These are phyloP conservation scores for Rhynchophorus ferrugineus DNA, from an alignment of 1,140 invertebrate species.

Conservation along the genomic window DNA sequence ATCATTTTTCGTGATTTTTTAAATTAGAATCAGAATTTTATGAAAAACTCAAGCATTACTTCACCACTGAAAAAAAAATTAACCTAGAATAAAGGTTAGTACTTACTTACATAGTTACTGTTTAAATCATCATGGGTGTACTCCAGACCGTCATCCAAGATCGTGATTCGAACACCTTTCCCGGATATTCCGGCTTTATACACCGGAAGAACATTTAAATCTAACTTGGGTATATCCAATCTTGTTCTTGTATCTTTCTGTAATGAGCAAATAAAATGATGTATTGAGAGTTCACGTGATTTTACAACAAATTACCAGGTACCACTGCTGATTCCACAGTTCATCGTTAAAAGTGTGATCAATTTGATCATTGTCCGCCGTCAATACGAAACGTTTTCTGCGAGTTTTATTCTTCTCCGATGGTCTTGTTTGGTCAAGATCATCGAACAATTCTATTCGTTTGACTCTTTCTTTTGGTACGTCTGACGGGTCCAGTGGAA, in stretches of 20 bases:
- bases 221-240: conserved; percentile 54
- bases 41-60: too few species aligned
- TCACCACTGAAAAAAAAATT: too few species aligned
- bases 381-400: conserved; percentile 4
- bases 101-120: conserved; percentile 67
- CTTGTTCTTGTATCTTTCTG: conserved; percentile 58
- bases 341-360: conserved; percentile 68
- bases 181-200: conserved; percentile 76
- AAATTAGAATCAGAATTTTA: too few species aligned
- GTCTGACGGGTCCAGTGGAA: conserved; percentile 27
- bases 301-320: conserved; percentile 65
- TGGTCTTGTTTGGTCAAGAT: not conserved
- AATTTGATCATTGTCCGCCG: conserved; percentile 1
- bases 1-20: not conserved
- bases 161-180: conserved; percentile 66
- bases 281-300: conserved; percentile 5
- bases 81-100: too few species aligned
- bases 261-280: conserved; percentile 27
- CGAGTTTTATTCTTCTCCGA: conserved; percentile 1
- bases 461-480: conserved; percentile 24
- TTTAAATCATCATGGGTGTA: conserved; percentile 71
- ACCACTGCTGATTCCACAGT: conserved; percentile 84
- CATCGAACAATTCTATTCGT: conserved; percentile 6
- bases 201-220: conserved; percentile 70
- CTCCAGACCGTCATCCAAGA: conserved; percentile 84